Evolutionary conservation across 53 echinoderm and acorn worm species (phyloP), one percentile per base, ranked within the genome.

Genomic region (Antedon mediterranea): DNA sequence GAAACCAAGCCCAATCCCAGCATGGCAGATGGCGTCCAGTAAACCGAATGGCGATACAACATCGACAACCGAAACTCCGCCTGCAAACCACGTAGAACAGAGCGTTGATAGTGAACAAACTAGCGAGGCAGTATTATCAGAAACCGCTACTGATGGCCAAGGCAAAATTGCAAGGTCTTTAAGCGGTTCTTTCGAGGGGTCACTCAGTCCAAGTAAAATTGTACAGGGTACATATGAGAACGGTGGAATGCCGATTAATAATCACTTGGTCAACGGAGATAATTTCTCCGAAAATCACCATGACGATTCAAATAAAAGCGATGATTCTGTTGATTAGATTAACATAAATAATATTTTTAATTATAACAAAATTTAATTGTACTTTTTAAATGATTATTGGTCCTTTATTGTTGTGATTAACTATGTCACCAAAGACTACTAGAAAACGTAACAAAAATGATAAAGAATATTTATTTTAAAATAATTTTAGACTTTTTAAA

Each of bases 1-100:
- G 0, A 89, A 91, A 71, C 89, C 89, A 33, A 73, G 87, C 1
- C 85, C 86, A 72, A 94, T 94, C 34, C 94, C 94, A 34, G 37
- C 78, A 29, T 94, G 94, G 94, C 94, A 94, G 73, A 57, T 57
- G 57, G 57, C 57, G 9, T 8, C 57, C 23, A 18, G 57, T 57
- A 57, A 57, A 57, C 9, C 20, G 23, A 23, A 23, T 23, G 57
- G 57, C 2, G 57, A 57, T 18, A 57, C 57, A 26, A 26, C 57
- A 57, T 57, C 23, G 2, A 2, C 57, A 15, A 26, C 7, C 2
- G 1, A 8, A 57, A 15, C 2, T 2, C 57, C 13, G 23, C 14
- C 57, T 18, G 57, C 20, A 23, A 57, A 57, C 9, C 11, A 57
- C 2, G 23, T 23, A 23, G 23, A 26, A 15, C 57, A 57, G 23